Conservation (phyloP, 2,888 invertebrate genomes). For the Peribatodes rhomboidaria region DNA sequence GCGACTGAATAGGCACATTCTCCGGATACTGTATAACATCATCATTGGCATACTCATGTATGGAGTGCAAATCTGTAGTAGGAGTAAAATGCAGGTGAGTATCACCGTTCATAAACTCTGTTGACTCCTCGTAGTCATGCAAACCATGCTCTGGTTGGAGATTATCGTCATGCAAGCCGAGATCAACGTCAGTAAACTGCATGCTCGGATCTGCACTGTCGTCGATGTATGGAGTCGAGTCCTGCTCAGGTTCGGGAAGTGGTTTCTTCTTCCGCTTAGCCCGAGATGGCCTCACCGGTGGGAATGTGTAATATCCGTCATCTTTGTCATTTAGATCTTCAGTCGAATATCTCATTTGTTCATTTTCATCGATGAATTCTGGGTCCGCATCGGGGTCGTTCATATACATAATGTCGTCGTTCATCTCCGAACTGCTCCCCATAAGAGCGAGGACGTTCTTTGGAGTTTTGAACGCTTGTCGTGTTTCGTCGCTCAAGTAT, state of each 20-base stretch:
- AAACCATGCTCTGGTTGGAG: slow-evolving; percentile 57
- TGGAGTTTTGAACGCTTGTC: slow-evolving; percentile 91
- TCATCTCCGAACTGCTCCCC: slow-evolving; percentile 72
- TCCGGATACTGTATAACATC: slow-evolving; percentile 85
- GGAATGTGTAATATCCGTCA: slow-evolving; percentile 84
- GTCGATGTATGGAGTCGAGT: slow-evolving; percentile 76
- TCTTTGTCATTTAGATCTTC: slow-evolving; percentile 81
- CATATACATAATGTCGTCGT: slow-evolving; percentile 70
- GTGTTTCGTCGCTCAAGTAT: slow-evolving; percentile 92
- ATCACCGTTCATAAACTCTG: slow-evolving; percentile 60
- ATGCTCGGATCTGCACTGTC: slow-evolving; percentile 76
- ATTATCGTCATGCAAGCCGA: slow-evolving; percentile 83
- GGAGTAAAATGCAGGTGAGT: slow-evolving; percentile 73
- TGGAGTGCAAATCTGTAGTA: slow-evolving; percentile 72
- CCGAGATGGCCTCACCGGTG: slow-evolving; percentile 86
- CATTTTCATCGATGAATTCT: slow-evolving; percentile 74
- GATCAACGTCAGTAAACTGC: slow-evolving; percentile 81
- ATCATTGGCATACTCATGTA: slow-evolving; percentile 82
- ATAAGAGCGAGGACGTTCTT: slow-evolving; percentile 89
- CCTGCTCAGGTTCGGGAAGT: slow-evolving; percentile 49
- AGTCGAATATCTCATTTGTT: slow-evolving; percentile 70
- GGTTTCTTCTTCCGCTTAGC: slow-evolving; percentile 84
- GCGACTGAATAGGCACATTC: slow-evolving; percentile 74
- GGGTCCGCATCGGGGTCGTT: slow-evolving; percentile 76
- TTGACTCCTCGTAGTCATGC: slow-evolving; percentile 55